Evolutionary conservation across 2,113 vertebrate genomes (phyloP).

Genomic region (Rhipidura dahli): DNA sequence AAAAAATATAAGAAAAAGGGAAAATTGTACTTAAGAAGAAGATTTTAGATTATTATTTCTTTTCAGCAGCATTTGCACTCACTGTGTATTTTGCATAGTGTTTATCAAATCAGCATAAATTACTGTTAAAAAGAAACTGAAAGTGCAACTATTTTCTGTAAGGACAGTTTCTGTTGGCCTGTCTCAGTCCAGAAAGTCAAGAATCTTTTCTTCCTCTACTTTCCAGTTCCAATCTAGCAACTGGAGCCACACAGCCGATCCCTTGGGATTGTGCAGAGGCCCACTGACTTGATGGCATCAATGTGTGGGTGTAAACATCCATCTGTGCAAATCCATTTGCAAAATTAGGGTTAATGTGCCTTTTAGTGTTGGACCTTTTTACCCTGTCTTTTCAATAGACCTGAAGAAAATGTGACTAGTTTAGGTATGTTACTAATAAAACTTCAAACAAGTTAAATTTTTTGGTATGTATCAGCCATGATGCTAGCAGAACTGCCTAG

Average conservation of each 20-base stretch:
- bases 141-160: not conserved
- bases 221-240: not conserved
- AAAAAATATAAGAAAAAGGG: not conserved
- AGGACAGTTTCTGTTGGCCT: not conserved
- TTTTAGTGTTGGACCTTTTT: not conserved
- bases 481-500: not conserved
- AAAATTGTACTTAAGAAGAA: not conserved
- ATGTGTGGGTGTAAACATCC: not conserved
- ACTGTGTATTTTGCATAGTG: not conserved
- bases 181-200: not conserved
- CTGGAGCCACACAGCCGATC: not conserved
- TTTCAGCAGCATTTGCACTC: not conserved
- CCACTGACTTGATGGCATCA: not conserved
- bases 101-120: not conserved
- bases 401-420: not conserved
- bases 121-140: not conserved
- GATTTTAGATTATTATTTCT: not conserved
- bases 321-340: not conserved
- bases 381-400: not conserved
- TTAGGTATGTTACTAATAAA: not conserved
- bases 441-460: not conserved
- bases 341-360: not conserved
- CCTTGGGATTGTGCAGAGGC: not conserved
- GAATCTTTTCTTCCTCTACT: not conserved
- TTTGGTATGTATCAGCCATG: not conserved